Base-by-base conservation (phyloP, 1,140 invertebrate species). In the Drosophila auraria region DNA sequence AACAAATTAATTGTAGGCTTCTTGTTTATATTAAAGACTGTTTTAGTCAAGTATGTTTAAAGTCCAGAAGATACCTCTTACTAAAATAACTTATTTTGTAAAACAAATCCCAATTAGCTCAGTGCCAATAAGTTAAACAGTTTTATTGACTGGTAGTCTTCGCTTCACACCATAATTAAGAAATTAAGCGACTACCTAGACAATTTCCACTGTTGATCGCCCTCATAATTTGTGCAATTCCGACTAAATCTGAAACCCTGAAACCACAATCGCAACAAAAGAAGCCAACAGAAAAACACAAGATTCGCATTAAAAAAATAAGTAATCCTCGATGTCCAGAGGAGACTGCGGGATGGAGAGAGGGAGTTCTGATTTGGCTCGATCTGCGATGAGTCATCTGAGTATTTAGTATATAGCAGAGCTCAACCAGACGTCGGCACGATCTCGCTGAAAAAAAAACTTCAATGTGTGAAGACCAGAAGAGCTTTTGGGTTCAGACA, bases 191-290 rank as follows among this genome's bases (percentile, higher is more conserved):
- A 61, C 75, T 68, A 57, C 75, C 38, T 44, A 66, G 62, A 50
- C 71, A 25, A 80, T 79, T 20, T 62, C 49, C 49, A 45, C 44
- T 33, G n/a, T 38, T 45, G 49, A 71, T 76, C 50, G 71, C 64
- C 42, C 70, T 79, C 78, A 82, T 86, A 86, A 86, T 76, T 86
- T 82, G n/a, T 60, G 47, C 50, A 54, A 70, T 82, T 86, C 78
- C 40, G 59, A 68, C 64, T 86, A 82, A 82, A 74, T 57, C 54
- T 15, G 14, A 2, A 15, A 49, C 23, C 51, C 54, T 38, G 4
- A 2, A 69, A 36, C 17, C 54, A 14, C 42, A 78, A 60, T 27
- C 42, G 33, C 59, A 64, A 58, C 75, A 59, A 72, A 77, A 80
- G 64, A 83, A 56, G 68, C 75, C 76, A 73, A 60, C 47, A 70